Conservation (phyloP, 2,888 invertebrate species). For the Ephialtes manifestator region DNA sequence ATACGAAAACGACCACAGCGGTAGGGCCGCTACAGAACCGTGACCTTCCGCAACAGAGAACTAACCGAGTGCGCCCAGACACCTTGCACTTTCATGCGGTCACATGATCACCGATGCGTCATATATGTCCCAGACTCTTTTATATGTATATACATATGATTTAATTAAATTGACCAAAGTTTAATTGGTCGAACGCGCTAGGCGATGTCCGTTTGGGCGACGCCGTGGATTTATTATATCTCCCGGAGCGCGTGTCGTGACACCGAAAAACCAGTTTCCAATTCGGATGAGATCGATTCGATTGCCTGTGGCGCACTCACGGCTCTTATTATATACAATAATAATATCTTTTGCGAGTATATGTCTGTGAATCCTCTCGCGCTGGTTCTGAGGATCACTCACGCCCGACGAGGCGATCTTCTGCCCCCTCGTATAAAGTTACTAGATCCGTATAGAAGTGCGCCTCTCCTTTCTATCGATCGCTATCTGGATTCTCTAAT, state of each 20-base stretch:
- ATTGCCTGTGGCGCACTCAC: neutral
- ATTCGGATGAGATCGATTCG: slow-evolving; percentile 33
- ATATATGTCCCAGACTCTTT: slow-evolving; percentile 32
- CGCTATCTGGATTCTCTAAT: slow-evolving; percentile 69
- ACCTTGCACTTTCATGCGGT: slow-evolving; percentile 64
- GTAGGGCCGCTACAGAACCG: slow-evolving; percentile 55
- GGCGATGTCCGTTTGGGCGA: slow-evolving; percentile 20
- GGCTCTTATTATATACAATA: slow-evolving; percentile 7
- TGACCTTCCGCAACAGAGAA: slow-evolving; percentile 66
- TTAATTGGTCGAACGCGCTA: slow-evolving; percentile 28
- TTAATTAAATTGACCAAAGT: slow-evolving; percentile 57
- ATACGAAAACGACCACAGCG: slow-evolving; percentile 52
- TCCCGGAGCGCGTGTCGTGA: slow-evolving; percentile 5
- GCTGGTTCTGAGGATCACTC: slow-evolving; percentile 42
- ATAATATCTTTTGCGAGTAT: neutral
- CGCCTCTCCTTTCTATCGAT: slow-evolving; percentile 68
- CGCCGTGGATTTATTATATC: slow-evolving; percentile 42
- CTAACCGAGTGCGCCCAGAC: slow-evolving; percentile 31
- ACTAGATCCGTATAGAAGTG: slow-evolving; percentile 39
- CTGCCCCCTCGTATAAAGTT: slow-evolving; percentile 48
- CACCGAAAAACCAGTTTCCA: slow-evolving; percentile 34
- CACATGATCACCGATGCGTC: slow-evolving; percentile 53
- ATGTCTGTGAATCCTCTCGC: slow-evolving; percentile 29
- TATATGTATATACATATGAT: slow-evolving; percentile 10
- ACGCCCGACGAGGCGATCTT: slow-evolving; percentile 62